phyloP scores from a whole-genome alignment of 2,888 invertebrate genomes.

The Volucella zonaria region DNA sequence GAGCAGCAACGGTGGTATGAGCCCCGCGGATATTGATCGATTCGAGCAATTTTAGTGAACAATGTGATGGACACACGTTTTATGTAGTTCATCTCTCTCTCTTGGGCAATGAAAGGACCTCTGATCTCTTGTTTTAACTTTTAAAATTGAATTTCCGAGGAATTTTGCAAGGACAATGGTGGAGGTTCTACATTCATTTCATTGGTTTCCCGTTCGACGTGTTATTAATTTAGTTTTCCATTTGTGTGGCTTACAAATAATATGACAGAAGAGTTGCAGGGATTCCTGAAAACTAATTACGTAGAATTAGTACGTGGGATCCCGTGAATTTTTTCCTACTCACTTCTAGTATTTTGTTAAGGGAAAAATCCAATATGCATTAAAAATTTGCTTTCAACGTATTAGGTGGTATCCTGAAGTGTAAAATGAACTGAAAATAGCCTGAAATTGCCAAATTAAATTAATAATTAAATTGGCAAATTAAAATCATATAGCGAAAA shows the following conservation, averaged over 20 bases:
- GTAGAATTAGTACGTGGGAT: background rate
- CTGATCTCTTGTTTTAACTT: constrained; percentile 33
- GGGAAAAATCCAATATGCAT: no score
- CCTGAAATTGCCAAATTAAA: no score
- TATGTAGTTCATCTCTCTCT: background rate
- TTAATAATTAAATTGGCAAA: no score
- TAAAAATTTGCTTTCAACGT: no score
- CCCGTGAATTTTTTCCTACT: background rate
- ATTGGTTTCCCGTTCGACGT: background rate
- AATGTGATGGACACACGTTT: constrained; percentile 9
- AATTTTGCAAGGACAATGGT: background rate
- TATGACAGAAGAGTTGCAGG: background rate
- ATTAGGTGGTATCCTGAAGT: no score
- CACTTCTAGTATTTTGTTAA: no score
- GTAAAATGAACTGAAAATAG: no score
- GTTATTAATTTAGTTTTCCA: constrained; percentile 18
- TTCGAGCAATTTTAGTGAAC: constrained; percentile 10
- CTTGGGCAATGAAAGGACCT: background rate
- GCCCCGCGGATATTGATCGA: constrained; percentile 12
- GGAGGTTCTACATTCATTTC: background rate
- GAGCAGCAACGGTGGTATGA: background rate
- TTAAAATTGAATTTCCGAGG: constrained; percentile 20
- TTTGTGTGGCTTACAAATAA: background rate
- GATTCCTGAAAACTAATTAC: constrained; percentile 1
- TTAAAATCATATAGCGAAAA: no score